Evolutionary conservation across 2,888 invertebrate genomes (phyloP).

Genomic region (Pachliopta kotzebuea): DNA sequence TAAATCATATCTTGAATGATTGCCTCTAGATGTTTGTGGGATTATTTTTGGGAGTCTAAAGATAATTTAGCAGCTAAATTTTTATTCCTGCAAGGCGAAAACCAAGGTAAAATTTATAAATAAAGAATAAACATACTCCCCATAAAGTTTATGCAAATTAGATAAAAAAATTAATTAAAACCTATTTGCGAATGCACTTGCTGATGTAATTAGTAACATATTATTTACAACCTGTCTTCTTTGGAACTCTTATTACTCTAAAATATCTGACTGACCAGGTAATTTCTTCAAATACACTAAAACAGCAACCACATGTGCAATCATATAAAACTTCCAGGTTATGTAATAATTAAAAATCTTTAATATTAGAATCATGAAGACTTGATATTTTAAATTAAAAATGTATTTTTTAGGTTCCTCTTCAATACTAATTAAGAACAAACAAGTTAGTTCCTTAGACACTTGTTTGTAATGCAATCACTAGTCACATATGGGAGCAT

Average conservation of each 20-base stretch:
- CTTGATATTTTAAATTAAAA: background rate
- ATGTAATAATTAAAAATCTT: background rate
- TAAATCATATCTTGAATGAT: background rate
- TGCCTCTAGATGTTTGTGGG: background rate
- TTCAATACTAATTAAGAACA: background rate
- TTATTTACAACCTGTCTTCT: slow-evolving; percentile 11
- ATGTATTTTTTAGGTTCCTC: too few species aligned
- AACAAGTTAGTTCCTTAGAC: background rate
- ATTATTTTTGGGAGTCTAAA: background rate
- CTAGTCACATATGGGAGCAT: background rate
- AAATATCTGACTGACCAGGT: too few species aligned
- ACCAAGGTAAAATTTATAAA: background rate
- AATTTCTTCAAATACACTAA: too few species aligned
- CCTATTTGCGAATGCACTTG: background rate
- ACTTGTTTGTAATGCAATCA: background rate
- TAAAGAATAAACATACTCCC: background rate
- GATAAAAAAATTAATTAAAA: background rate
- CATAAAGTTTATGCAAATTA: background rate
- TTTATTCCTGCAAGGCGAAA: background rate
- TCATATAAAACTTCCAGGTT: background rate
- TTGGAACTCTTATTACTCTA: slow-evolving; percentile 13
- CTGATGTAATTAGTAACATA: background rate
- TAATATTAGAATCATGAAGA: background rate
- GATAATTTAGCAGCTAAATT: background rate
- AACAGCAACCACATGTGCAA: background rate